These are phyloP conservation scores for crab-eating macaque (Macaca fascicularis) DNA, from an alignment of 2,113 vertebrate genomes.

Conservation along the genomic window DNA sequence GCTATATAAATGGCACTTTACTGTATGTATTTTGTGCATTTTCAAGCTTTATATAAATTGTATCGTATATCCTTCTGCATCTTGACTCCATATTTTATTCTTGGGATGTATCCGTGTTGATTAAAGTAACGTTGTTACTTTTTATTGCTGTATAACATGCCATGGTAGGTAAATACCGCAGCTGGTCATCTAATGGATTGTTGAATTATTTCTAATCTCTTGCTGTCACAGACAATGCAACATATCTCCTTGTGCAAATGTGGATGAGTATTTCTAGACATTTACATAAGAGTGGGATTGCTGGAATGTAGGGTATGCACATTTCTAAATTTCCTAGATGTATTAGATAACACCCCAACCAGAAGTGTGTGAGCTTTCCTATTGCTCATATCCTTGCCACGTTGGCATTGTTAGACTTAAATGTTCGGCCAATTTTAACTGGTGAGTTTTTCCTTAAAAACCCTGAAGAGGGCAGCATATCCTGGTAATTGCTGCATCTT, in stretches of 20 bases:
- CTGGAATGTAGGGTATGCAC: neutral
- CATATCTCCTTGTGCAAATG: neutral
- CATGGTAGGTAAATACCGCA: neutral
- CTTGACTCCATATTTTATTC: neutral
- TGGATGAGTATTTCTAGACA: neutral
- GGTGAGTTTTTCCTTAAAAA: neutral
- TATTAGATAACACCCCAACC: neutral
- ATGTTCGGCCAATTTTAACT: neutral
- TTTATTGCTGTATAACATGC: neutral
- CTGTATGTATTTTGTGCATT: neutral
- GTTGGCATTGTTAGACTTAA: neutral
- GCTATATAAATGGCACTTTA: neutral
- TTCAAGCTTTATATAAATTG: neutral
- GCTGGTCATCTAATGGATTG: neutral
- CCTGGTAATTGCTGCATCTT: neutral
- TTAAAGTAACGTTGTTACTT: neutral
- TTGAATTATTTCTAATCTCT: neutral
- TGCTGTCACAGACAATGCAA: neutral
- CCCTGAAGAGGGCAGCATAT: constrained; percentile 65
- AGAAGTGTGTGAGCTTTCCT: neutral
- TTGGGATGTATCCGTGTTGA: neutral
- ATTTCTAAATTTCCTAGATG: neutral
- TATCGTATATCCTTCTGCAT: neutral
- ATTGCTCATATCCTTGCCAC: neutral
- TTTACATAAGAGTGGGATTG: neutral